phyloP scores from a whole-genome alignment of 2,797 vertebrate species.

The Falco peregrinus region DNA sequence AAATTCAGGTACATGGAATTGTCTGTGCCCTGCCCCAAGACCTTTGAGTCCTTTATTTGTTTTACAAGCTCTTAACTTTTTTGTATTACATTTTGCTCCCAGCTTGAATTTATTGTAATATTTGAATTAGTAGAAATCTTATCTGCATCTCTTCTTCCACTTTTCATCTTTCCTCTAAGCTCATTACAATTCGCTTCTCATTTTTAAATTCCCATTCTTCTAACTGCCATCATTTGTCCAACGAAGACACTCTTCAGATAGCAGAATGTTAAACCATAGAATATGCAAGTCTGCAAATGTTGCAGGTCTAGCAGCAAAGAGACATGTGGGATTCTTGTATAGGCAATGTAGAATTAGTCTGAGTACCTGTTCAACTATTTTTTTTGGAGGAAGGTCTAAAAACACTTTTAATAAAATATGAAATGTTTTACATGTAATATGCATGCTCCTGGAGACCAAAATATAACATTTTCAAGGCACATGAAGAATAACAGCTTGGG shows the following conservation, averaged over 20 bases:
- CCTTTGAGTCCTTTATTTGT: not conserved
- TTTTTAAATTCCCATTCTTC: not conserved
- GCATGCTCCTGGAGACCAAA: not conserved
- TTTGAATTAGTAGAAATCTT: not conserved
- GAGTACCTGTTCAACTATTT: not conserved
- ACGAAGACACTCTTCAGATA: not conserved
- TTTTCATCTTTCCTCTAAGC: not conserved
- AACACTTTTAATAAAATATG: not conserved
- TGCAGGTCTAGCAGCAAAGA: not conserved
- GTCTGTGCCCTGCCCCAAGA: not conserved
- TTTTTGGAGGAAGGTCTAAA: not conserved
- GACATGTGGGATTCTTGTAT: not conserved
- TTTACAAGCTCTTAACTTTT: not conserved
- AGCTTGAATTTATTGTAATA: not conserved
- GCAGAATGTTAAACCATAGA: not conserved
- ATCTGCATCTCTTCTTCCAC: not conserved
- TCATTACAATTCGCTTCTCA: not conserved
- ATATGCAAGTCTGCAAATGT: not conserved
- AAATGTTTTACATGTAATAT: not conserved
- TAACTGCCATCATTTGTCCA: not conserved
- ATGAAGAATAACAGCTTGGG: not conserved
- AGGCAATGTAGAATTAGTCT: not conserved
- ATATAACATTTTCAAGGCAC: not conserved
- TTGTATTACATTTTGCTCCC: not conserved
- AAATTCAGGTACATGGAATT: not conserved